These are phyloP conservation scores for Theristicus caerulescens DNA, from an alignment of 2,113 vertebrate genomes.

Conservation along the genomic window DNA sequence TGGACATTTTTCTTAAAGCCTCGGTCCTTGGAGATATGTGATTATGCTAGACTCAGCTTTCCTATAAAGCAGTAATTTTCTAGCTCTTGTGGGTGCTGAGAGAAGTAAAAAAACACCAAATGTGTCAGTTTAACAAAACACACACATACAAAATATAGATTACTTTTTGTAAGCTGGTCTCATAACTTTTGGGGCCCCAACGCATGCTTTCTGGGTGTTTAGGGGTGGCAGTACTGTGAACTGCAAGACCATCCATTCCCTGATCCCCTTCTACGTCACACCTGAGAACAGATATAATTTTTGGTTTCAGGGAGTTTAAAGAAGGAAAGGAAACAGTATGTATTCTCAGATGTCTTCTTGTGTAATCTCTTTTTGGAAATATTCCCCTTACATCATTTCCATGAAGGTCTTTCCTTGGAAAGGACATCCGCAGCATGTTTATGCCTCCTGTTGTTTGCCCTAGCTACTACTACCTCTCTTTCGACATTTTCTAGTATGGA, in stretches of 20 bases:
- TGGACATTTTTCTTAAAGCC: background rate
- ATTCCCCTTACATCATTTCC: background rate
- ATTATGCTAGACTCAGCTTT: background rate
- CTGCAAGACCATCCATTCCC: background rate
- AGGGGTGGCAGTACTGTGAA: background rate
- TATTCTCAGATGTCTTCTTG: background rate
- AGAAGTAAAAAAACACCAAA: background rate
- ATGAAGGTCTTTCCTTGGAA: background rate
- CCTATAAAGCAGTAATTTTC: background rate
- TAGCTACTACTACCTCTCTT: background rate
- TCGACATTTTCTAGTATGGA: background rate
- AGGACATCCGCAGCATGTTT: background rate
- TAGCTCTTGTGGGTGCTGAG: background rate
- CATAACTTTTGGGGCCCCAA: background rate
- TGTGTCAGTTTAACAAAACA: background rate
- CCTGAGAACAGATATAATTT: background rate
- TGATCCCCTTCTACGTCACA: background rate
- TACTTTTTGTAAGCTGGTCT: background rate
- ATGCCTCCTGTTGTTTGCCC: background rate
- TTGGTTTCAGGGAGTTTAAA: background rate
- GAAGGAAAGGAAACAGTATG: background rate
- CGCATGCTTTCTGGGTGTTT: fast-evolving
- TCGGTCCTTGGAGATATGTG: background rate
- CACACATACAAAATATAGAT: background rate
- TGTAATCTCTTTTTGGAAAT: background rate